Base-by-base conservation (phyloP, 2,888 invertebrate genomes). In the Diabrotica balteata region DNA sequence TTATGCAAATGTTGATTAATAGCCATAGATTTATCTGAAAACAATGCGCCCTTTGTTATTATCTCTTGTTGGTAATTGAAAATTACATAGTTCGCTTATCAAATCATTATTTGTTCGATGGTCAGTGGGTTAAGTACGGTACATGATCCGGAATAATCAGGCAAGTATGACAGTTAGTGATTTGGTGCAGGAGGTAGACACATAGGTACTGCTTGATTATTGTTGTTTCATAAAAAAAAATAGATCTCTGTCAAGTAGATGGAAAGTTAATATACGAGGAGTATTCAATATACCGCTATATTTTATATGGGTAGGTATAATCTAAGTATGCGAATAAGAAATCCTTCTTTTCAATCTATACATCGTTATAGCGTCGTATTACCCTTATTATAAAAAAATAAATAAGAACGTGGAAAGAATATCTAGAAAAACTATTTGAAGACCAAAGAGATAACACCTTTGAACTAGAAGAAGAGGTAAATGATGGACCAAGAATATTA, bases 1-100 rank as follows among this genome's bases (percentile, higher is more conserved):
- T 72, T 72, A 68, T 69, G 64, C 62, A 69, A 69, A 72, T 69
- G 52, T 57, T 71, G 72, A 72, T 72, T 72, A 72, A 72, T 72
- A 61, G 55, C 59, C 22, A 11, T 61, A 44, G 62, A 65, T 67
- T 67, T 70, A 63, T 70, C 62, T 61, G 43, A 17, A 63, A 58
- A 66, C 61, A 67, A 67, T 66, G 59, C 47, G 22, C 66, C 53
- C 66, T 64, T 69, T 70, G 69, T 67, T 65, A 69, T 70, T 67
- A 66, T 55, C 42, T 49, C 59, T 62, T 22, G 61, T 66, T 62
- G 50, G 61, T 61, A 61, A 66, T 66, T 62, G 61, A 62, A 61
- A 66, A 54, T 62, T 62, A 62, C 47, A 53, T 55, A 62, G 6
- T 49, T 8, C 22, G 42, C 11, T 62, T 54, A 62, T 62, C 54